Evolutionary conservation across 2,113 vertebrate genomes (phyloP), one percentile per base, ranked within the genome.

Genomic region (Cromileptes altivelis): DNA sequence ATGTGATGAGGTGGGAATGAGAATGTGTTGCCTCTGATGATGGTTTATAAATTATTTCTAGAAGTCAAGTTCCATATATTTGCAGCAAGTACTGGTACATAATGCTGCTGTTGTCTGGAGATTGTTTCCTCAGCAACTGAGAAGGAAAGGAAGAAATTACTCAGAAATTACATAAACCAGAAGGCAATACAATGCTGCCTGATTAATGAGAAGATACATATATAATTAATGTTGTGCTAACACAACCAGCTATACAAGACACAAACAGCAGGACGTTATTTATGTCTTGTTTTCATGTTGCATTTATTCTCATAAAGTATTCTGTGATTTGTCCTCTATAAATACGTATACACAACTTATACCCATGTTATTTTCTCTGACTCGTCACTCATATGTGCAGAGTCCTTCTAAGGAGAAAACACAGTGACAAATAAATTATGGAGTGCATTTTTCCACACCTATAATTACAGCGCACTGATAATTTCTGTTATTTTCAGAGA

Each of bases 401-500:
- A 79, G 45, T 17, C 7, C 15, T 68, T 64, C 1, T 52, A 61
- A 23, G 57, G 63, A 70, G 42, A 80, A 73, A 37, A 3, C 0
- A 62, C 21, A 68, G 27, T 71, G 64, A 78, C 60, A 86, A 74
- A 85, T 52, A 80, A 81, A 91, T 80, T 70, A 82, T 62, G 17
- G 53, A 71, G 45, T 17, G n/a, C 72, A 63, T 79, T 57, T 68
- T 80, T 80, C 58, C 30, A 72, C 60, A 68, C 72, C 84, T 70
- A 75, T 88, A 85, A 90, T 91, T 84, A 82, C 67, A 50, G 63
- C 14, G 33, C 74, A 40, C 33, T 72, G 67, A 78, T 70, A 14
- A 70, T 83, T 75, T 86, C 30, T 84, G 78, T 86, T 79, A 73
- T 89, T 89, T 80, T 86, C 75, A 76, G 74, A 84, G 60, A 60